A percentile compares a stretch with the other conserved stretches of the same genome.
phyloP scores from a whole-genome alignment of 2,113 vertebrate genomes.

The Capra hircus region DNA sequence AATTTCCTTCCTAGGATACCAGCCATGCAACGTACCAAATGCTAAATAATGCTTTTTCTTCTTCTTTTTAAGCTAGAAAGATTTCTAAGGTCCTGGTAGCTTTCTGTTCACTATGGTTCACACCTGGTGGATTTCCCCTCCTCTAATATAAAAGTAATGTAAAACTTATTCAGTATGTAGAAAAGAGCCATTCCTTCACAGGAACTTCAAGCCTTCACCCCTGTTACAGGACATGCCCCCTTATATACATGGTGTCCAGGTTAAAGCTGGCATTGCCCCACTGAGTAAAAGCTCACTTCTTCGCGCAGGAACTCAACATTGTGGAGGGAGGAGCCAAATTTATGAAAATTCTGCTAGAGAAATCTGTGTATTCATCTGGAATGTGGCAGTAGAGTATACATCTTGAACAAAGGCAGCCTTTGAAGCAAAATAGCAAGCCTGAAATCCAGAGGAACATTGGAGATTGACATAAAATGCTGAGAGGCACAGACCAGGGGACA shows the following conservation, averaged over 20 bases:
- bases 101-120: neutral
- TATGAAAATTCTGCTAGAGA: neutral
- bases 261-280: neutral
- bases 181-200: neutral
- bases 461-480: neutral
- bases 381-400: neutral
- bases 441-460: neutral
- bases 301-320: neutral
- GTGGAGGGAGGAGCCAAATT: constrained; percentile 1
- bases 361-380: neutral
- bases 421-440: neutral
- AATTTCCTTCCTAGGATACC: neutral
- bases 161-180: neutral
- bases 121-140: neutral
- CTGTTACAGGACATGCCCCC: neutral
- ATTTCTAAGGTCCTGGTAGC: neutral
- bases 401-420: neutral
- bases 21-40: neutral
- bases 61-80: neutral
- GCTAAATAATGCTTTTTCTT: neutral
- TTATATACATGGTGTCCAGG: neutral
- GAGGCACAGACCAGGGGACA: neutral
- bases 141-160: neutral
- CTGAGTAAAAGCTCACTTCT: neutral
- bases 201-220: neutral